Evolutionary conservation across 2,113 vertebrate species (phyloP), one percentile per base, ranked within the genome.

Genomic region (Okapia johnstoni): DNA sequence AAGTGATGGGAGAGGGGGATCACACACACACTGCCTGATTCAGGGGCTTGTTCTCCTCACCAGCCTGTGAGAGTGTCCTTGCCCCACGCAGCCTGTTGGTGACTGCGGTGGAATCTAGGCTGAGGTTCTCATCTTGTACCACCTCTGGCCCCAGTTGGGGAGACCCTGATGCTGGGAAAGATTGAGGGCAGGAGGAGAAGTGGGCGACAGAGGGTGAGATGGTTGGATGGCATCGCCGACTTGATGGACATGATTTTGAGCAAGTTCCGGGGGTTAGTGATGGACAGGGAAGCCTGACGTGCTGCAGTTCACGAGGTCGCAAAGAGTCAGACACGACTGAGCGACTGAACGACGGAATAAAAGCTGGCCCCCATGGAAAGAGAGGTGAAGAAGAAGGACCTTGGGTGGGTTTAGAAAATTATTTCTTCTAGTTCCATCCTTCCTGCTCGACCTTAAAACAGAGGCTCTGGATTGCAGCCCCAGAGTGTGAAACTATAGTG

Each of bases 1-100:
- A 4, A 7, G 2, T 9, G 43, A 2, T 46, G 23, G 14, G 2
- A 36, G 25, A 9, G 10, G 52, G 36, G 5, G 5, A 5, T 30
- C 76, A 25, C 52, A 54, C 46, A 3, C 2, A 19, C 2, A 3
- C 21, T 1, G 0, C 48, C 26, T 8, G 2, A 46, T 11, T 16
- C 25, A 16, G 33, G 55, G 90, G 23, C 36, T 40, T 33, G 14
- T 46, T 54, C 43, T 73, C 30, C 54, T n/a, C 8, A 8, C n/a
- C 60, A 10, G 4, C 11, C 7, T 58, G 0, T 36, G 6, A 36
- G 17, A 33, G n/a, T 2, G 14, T 10, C 58, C 54, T 77, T 10
- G 12, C 55, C 3, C 21, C 25, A 16, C 0, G 7, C 5, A 77
- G 70, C 54, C 7, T 11, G 28, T 17, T 26, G 52, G 46, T 63